phyloP scores from a whole-genome alignment of 2,797 vertebrate genomes.

The Coluber constrictor region DNA sequence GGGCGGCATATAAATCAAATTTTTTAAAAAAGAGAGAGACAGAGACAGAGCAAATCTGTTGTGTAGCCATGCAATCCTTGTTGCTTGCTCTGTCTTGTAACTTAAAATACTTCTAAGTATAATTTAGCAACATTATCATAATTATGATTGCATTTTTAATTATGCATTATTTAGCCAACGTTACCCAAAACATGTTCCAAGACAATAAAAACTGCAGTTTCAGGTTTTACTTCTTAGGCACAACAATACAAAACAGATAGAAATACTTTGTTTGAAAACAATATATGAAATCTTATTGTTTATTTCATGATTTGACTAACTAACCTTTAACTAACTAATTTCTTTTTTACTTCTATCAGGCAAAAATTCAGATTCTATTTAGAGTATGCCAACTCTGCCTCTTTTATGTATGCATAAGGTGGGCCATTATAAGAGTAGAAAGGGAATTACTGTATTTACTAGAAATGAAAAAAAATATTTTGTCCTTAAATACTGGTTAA shows the following conservation, averaged over 20 bases:
- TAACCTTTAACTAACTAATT: not conserved
- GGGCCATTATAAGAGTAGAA: not conserved
- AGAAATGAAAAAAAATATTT: not conserved
- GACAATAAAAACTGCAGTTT: not conserved
- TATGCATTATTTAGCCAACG: not conserved
- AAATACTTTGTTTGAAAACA: not conserved
- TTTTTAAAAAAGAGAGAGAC: too few species aligned
- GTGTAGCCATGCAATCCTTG: not conserved
- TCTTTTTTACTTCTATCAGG: not conserved
- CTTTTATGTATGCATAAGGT: not conserved
- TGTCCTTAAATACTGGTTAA: not conserved
- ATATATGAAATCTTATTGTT: not conserved
- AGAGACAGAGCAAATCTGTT: not conserved
- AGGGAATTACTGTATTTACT: not conserved
- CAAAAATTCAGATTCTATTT: not conserved
- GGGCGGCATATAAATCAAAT: too few species aligned
- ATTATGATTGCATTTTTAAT: not conserved
- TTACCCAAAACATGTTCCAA: not conserved
- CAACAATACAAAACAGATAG: not conserved
- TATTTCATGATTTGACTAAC: not conserved
- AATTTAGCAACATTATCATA: not conserved
- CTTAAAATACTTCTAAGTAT: not conserved
- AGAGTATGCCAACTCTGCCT: not conserved
- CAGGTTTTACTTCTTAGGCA: not conserved
- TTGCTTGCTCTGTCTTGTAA: fast-evolving